A percentile compares a stretch with the other conserved stretches of the same genome.
phyloP scores from a whole-genome alignment of 1,140 invertebrate species.

The Temnothorax curvispinosus region DNA sequence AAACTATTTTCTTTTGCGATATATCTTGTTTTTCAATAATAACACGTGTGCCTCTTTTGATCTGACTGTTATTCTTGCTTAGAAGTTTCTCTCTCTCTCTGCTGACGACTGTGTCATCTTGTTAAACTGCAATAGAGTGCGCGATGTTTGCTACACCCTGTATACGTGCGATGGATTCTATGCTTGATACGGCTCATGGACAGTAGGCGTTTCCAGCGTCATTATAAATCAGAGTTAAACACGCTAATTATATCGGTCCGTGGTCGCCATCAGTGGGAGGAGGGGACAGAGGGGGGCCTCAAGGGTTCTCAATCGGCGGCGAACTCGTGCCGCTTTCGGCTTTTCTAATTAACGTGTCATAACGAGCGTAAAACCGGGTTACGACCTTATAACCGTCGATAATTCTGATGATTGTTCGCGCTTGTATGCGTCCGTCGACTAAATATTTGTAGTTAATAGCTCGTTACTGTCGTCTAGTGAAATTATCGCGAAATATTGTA shows the following conservation, averaged over 20 bases:
- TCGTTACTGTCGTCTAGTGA: background rate
- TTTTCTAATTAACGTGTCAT: conserved; percentile 29
- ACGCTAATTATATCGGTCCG: conserved; percentile 82
- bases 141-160: background rate
- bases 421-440: background rate
- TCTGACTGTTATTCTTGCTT: background rate
- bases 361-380: conserved; percentile 37
- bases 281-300: conserved; percentile 28
- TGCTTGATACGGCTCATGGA: conserved; percentile 72
- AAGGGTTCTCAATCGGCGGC: conserved; percentile 64
- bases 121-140: background rate
- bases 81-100: background rate
- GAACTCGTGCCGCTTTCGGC: background rate
- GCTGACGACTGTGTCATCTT: no score
- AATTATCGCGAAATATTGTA: background rate
- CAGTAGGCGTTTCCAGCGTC: conserved; percentile 82
- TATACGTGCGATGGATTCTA: conserved; percentile 44
- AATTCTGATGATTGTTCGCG: conserved; percentile 6
- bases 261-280: conserved; percentile 31
- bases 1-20: background rate
- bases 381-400: conserved; percentile 42
- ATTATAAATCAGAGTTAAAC: conserved; percentile 84
- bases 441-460: conserved; percentile 22
- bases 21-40: background rate
- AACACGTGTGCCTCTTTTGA: background rate